Conservation (phyloP, 2,888 invertebrate genomes). For the Cephus pygmeus region DNA sequence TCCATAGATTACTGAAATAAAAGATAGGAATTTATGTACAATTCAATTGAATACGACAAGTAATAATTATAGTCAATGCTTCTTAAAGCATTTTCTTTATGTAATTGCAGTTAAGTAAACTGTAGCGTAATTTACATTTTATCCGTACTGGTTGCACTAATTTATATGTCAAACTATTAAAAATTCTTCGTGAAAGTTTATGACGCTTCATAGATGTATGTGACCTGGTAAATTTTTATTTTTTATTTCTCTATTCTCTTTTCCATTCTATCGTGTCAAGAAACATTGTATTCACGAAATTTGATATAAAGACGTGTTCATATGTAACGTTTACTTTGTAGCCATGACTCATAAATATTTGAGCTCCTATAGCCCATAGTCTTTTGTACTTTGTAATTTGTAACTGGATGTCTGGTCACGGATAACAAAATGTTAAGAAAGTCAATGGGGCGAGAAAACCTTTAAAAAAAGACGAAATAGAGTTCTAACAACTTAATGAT, state of each 20-base stretch:
- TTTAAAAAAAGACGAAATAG: neutral
- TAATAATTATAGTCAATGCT: neutral
- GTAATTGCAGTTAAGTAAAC: neutral
- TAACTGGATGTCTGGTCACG: slow-evolving; percentile 35
- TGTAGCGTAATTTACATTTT: neutral
- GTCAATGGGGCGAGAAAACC: neutral
- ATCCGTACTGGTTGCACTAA: neutral
- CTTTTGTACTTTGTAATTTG: slow-evolving; percentile 46
- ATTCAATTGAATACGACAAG: neutral
- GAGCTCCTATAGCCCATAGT: neutral
- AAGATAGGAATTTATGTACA: neutral
- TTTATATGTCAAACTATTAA: neutral
- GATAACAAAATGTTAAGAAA: slow-evolving; percentile 26
- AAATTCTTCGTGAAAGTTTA: neutral
- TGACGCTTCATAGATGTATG: neutral
- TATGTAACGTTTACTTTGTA: neutral
- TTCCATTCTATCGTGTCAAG: neutral
- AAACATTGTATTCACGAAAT: neutral
- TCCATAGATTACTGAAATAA: neutral
- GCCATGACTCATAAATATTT: neutral
- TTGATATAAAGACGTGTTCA: neutral
- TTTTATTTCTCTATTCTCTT: neutral
- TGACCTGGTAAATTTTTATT: neutral
- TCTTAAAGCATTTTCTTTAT: neutral
- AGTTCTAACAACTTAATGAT: neutral